Evolutionary conservation across 1,140 invertebrate genomes (phyloP).

Genomic region (Argopecten irradians): DNA sequence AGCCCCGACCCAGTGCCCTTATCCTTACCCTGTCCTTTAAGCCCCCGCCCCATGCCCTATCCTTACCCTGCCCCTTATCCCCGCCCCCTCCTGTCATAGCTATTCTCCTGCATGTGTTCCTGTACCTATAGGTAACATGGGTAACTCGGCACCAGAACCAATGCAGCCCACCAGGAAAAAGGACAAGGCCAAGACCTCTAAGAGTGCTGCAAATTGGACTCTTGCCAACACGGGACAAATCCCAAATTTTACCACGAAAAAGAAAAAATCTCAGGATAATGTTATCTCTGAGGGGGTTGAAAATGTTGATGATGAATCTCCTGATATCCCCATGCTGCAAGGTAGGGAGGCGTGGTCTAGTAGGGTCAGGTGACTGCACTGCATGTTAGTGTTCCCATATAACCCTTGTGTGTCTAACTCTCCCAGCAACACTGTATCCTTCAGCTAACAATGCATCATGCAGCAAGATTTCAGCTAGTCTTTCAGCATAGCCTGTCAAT

Average conservation of each 20-base stretch:
- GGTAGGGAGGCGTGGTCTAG: conserved; percentile 11
- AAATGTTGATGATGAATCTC: not conserved
- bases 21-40: not conserved
- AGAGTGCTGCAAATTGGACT: not conserved
- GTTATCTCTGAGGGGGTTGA: not conserved
- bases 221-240: not conserved
- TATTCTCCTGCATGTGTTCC: not conserved
- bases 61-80: not conserved
- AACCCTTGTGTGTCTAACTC: not conserved
- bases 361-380: conserved; percentile 4
- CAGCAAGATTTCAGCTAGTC: not conserved
- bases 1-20: not conserved
- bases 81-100: not conserved
- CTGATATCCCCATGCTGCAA: not conserved
- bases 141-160: not conserved
- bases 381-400: not conserved
- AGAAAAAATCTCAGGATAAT: conserved; percentile 2
- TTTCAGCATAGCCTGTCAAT: not conserved
- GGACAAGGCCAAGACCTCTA: conserved; percentile 9
- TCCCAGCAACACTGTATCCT: too few relatives aligned
- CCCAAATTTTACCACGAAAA: not conserved
- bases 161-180: not conserved
- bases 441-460: too few relatives aligned
- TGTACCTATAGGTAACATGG: conserved; percentile 15
- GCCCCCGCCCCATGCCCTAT: not conserved